Conservation (phyloP, 1,140 invertebrate species). For the Brachionus angularis region DNA sequence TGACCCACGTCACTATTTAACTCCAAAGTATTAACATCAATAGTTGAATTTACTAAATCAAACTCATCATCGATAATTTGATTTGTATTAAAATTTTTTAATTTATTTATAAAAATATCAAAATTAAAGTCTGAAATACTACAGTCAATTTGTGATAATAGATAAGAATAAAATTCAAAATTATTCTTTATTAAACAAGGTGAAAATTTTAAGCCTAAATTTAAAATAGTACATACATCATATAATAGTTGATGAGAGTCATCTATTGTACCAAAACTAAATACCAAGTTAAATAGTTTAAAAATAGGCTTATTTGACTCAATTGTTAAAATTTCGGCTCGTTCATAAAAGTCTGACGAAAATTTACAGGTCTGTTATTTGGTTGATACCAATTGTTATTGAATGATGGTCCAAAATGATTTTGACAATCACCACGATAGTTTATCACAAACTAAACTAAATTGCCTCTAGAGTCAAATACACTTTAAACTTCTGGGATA, state of each 20-base stretch:
- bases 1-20: too few species aligned
- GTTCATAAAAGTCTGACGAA: neutral
- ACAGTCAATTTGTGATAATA: neutral
- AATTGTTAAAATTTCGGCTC: neutral
- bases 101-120: too few species aligned
- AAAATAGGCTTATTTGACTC: constrained; percentile 2
- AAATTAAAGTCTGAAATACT: too few species aligned
- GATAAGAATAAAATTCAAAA: neutral
- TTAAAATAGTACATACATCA: neutral
- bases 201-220: neutral
- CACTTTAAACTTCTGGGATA: neutral
- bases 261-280: constrained; percentile 16
- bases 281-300: neutral
- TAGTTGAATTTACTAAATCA: too few species aligned
- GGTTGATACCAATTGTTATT: neutral
- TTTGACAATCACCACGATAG: neutral
- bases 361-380: neutral
- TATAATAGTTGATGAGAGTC: neutral
- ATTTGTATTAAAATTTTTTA: too few species aligned
- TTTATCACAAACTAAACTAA: neutral
- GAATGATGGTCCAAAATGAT: too few species aligned
- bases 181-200: neutral
- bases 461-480: neutral
- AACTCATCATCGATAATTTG: too few species aligned
- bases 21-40: too few species aligned